Evolutionary conservation across 1,140 invertebrate genomes (phyloP), one percentile per base, ranked within the genome.

Genomic region (Pachyrhynchus sulphureomaculatus): DNA sequence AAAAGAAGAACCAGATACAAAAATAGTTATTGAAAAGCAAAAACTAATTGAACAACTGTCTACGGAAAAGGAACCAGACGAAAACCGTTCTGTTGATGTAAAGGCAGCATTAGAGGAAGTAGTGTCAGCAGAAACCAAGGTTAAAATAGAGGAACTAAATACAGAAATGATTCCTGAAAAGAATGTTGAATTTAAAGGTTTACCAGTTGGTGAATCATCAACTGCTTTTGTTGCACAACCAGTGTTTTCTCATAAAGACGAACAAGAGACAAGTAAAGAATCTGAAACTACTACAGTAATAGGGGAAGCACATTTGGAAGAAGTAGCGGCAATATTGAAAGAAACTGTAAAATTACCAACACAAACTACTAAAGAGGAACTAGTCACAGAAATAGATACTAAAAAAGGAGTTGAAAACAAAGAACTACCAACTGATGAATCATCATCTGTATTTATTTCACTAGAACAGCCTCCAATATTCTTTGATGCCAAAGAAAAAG

Each of bases 151-250:
- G 23, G 26, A 13, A 42, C 8, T 5, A 4, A 20, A 8, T 10
- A 15, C 20, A 8, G 24, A 3, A 26, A 8, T 26, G 8, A 8
- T 26, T 15, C 15, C 24, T 1, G 47, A 37, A 39, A 45, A 59
- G 17, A 63, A 63, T 49, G 37, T 41, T 12, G 62, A 68, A 24
- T 78, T 78, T 59, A 77, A 75, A 54, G 76, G 75, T 37, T 68
- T 80, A 44, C 77, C n/a, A 33, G 73, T 80, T 26, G 78, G 83
- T 56, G 74, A 78, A 48, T 75, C 79, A 5, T 75, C 75, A 20
- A 77, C 76, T 57, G 64, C 76, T 12, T 83, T 80, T 77, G 77
- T 82, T 72, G 73, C n/a, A n/a, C n/a, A n/a, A 13, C 20, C 41
- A 49, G 32, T 39, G 13, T 18, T 68, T n/a, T 66, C 59, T 12